Conservation (phyloP, 64 coral and sea anemone genomes). For the Montipora cactus region DNA sequence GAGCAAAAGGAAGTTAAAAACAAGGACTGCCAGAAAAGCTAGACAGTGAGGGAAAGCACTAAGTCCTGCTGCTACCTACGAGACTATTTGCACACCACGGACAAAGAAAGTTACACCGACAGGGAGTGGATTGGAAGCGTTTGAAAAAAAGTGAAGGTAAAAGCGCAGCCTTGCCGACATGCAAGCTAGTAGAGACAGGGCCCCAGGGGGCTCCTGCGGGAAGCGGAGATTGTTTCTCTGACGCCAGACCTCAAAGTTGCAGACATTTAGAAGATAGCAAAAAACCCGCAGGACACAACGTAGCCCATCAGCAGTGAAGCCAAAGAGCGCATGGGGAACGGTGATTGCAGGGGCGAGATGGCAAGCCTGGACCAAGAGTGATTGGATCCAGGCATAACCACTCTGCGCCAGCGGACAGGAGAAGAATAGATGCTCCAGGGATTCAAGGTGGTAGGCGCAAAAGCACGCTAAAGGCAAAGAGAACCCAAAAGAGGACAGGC, state of each 20-base stretch:
- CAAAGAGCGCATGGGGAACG: not conserved
- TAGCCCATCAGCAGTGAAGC: not conserved
- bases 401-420: not conserved
- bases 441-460: not conserved
- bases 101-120: not conserved
- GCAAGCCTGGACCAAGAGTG: not conserved
- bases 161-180: not conserved
- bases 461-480: not conserved
- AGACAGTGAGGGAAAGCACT: no score
- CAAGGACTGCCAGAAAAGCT: no score
- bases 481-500: not conserved
- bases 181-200: not conserved
- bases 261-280: not conserved
- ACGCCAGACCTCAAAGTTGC: not conserved
- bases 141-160: not conserved
- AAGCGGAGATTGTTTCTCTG: not conserved
- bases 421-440: not conserved
- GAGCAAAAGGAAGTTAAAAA: no score
- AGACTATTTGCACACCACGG: not conserved
- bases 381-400: not conserved
- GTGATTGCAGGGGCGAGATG: not conserved
- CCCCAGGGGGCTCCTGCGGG: not conserved
- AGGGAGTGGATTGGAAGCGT: not conserved
- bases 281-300: not conserved
- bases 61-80: no score